Evolutionary conservation across 2,888 invertebrate species (phyloP).

Genomic region (Xestia rhomboidea): DNA sequence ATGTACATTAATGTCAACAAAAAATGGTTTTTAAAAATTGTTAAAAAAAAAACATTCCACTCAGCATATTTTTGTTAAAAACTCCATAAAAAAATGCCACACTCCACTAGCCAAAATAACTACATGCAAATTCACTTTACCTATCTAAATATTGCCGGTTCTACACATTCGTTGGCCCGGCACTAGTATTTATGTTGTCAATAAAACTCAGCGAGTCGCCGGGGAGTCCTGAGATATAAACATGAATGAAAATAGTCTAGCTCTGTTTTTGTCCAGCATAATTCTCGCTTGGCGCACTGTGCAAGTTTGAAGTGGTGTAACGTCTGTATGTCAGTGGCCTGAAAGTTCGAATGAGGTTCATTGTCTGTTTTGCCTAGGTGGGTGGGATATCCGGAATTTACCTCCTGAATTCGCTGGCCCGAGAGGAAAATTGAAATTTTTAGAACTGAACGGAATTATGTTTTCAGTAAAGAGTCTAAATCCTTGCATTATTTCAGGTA

Average conservation of each 20-base stretch:
- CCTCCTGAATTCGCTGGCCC: background rate
- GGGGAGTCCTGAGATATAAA: constrained; percentile 80
- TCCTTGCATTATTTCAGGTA: too few relatives aligned
- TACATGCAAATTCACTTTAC: constrained; percentile 62
- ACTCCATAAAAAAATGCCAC: constrained; percentile 23
- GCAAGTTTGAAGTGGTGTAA: constrained; percentile 50
- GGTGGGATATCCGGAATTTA: background rate
- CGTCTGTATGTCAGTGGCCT: constrained; percentile 19
- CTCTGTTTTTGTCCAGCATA: constrained; percentile 69
- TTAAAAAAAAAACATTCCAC: constrained; percentile 26
- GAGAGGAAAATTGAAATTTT: background rate
- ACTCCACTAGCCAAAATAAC: constrained; percentile 44
- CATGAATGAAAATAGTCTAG: constrained; percentile 83
- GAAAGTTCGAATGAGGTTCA: constrained; percentile 14
- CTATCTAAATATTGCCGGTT: constrained; percentile 64
- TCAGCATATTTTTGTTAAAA: constrained; percentile 24
- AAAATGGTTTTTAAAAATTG: too few relatives aligned
- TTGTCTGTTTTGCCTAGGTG: constrained; percentile 22
- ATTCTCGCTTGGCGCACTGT: constrained; percentile 42
- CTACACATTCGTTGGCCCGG: constrained; percentile 70
- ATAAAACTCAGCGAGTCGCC: constrained; percentile 83
- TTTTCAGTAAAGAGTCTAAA: background rate
- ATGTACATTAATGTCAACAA: background rate
- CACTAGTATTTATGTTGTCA: constrained; percentile 85
- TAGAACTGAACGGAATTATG: background rate